phyloP scores from a whole-genome alignment of 2,797 vertebrate genomes.

The Spondyliosoma cantharus region DNA sequence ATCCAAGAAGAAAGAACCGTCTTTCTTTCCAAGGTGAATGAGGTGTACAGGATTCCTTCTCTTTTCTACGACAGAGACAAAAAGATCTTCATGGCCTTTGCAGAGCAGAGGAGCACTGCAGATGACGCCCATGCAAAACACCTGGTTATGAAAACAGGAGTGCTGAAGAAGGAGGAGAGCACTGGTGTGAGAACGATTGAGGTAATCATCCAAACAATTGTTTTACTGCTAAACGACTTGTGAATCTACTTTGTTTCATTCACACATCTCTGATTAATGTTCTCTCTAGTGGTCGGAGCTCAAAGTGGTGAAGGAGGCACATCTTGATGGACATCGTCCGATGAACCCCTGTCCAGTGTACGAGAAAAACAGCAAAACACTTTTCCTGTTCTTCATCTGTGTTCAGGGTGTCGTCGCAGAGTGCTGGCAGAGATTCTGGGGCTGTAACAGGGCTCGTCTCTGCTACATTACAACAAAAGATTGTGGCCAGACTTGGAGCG shows the following conservation, averaged over 20 bases:
- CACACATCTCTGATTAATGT: background rate
- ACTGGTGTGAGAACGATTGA: background rate
- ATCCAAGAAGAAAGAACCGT: background rate
- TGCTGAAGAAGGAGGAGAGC: background rate
- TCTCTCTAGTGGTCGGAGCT: slow-evolving; percentile 17
- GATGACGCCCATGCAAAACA: background rate
- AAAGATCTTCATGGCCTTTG: background rate
- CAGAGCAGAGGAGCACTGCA: background rate
- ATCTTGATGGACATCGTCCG: background rate
- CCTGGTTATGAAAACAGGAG: slow-evolving; percentile 19
- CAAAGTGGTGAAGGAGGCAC: background rate
- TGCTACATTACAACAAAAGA: slow-evolving; percentile 78
- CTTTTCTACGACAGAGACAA: background rate
- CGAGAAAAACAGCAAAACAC: slow-evolving; percentile 9
- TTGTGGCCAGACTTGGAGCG: slow-evolving; percentile 61
- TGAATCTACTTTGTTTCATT: background rate
- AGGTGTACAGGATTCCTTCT: slow-evolving; percentile 30
- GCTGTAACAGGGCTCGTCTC: slow-evolving; percentile 78
- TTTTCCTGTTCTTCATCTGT: slow-evolving; percentile 51
- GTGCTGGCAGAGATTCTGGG: slow-evolving; percentile 55
- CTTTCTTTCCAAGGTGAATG: background rate
- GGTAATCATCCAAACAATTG: background rate
- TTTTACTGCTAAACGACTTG: background rate
- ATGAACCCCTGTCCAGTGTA: slow-evolving; percentile 43
- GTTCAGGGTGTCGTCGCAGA: slow-evolving; percentile 57